These are phyloP conservation scores for Monomorium pharaonis DNA, from an alignment of 1,140 invertebrate species.

Conservation along the genomic window DNA sequence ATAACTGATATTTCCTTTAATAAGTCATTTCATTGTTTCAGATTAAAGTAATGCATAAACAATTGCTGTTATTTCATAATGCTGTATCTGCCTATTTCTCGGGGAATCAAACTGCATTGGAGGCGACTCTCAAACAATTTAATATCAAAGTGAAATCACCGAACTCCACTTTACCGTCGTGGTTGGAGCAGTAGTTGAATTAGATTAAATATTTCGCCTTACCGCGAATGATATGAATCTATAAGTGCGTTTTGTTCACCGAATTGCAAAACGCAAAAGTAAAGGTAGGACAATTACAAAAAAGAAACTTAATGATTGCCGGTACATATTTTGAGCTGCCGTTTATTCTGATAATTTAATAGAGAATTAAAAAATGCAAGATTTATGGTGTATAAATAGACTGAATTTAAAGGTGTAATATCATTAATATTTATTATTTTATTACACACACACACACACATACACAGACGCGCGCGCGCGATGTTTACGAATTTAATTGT, in stretches of 20 bases:
- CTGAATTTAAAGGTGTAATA: slow-evolving; percentile 62
- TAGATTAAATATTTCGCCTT: slow-evolving; percentile 41
- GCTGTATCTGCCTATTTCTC: slow-evolving; percentile 98
- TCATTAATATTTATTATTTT: slow-evolving; percentile 7
- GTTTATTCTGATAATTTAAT: slow-evolving; percentile 55
- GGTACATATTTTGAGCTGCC: slow-evolving; percentile 49
- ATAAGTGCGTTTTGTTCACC: slow-evolving; percentile 49
- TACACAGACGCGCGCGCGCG: no score
- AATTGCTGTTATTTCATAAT: slow-evolving; percentile 97
- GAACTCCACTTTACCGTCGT: slow-evolving; percentile 90
- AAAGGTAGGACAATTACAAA: slow-evolving; percentile 58
- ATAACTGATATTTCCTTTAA: not conserved
- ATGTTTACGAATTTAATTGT: no score
- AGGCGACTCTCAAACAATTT: slow-evolving; percentile 98
- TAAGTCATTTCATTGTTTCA: slow-evolving; percentile 84
- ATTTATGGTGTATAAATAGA: slow-evolving; percentile 64
- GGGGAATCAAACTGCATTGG: slow-evolving; percentile 96
- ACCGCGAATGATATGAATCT: slow-evolving; percentile 33
- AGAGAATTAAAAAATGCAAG: slow-evolving; percentile 11
- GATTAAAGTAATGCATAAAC: slow-evolving; percentile 99
- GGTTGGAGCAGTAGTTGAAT: slow-evolving; percentile 89
- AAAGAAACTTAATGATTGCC: slow-evolving; percentile 29
- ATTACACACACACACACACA: not conserved
- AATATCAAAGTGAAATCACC: slow-evolving; percentile 94
- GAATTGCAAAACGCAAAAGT: slow-evolving; percentile 42